Conservation (phyloP, 2,888 invertebrate species). For the Alentia gelatinosa region DNA sequence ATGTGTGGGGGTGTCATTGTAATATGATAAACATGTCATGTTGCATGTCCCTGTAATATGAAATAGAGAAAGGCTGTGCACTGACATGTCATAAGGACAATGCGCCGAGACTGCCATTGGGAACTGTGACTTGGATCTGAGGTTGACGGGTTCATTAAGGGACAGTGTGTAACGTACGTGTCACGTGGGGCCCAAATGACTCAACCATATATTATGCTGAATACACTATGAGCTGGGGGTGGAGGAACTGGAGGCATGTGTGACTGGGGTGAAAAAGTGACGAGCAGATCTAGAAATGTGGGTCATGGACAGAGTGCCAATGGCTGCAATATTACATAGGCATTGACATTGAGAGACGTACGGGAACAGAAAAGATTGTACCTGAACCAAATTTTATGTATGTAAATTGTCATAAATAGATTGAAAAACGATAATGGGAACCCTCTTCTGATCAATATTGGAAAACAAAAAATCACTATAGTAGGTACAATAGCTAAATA, state of each 20-base stretch:
- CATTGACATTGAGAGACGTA: too few species aligned
- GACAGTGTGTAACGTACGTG: not conserved
- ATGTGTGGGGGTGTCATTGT: not conserved
- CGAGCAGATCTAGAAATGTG: not conserved
- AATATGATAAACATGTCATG: not conserved
- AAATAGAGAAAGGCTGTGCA: not conserved
- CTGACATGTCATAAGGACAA: not conserved
- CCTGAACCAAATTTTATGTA: not conserved
- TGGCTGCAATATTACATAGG: too few species aligned
- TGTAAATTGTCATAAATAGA: too few species aligned
- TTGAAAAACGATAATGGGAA: too few species aligned
- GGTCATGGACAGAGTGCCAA: not conserved
- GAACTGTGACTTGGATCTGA: not conserved
- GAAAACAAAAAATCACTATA: too few species aligned
- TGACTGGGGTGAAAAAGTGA: not conserved
- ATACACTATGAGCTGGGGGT: not conserved
- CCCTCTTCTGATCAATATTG: too few species aligned
- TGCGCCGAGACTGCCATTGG: not conserved
- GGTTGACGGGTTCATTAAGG: not conserved
- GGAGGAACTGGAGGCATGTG: not conserved
- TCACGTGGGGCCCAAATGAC: not conserved
- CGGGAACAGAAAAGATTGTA: too few species aligned
- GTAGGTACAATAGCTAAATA: too few species aligned
- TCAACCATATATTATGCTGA: constrained; percentile 15
- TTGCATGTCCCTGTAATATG: not conserved